Evolutionary conservation across 2,113 vertebrate species (phyloP), one percentile per base, ranked within the genome.

Genomic region (Varanus salvator): DNA sequence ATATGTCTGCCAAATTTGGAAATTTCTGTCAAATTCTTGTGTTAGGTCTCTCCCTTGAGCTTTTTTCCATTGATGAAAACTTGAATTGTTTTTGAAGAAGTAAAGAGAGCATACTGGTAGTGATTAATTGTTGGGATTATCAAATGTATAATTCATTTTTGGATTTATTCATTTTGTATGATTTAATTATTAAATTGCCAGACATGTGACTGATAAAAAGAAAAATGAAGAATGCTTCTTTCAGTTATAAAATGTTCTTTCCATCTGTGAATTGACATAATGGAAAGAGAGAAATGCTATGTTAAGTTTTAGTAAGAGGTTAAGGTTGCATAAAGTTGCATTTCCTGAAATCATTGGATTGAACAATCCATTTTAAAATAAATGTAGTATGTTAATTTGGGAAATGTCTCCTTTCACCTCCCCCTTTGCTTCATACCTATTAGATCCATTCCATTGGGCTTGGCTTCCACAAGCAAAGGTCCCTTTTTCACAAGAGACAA

Each of bases 381-480:
- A 1, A 9, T 87, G 87, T 60, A 80, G 3, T 25, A 64, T 38
- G 9, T 84, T 83, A 54, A 82, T 21, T 88, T 69, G 11, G 38
- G 44, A 75, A 75, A 7, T 21, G 1, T 29, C 15, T 21, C 38
- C 38, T 15, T 77, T 72, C 48, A 44, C 6, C 25, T 0, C 27
- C 19, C 8, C 17, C 15, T 69, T 76, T 68, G 29, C 31, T 78
- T n/a, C 64, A 57, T 92, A 2, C 77, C 83, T 87, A 64, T 89
- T 95, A 99, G 99, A 99, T 96, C 99, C 99, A 0, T 99, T 99
- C 96, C 98, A 99, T 91, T 99, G 99, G 99, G 99, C 98, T 6
- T 99, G 98, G 98, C 98, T 99, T 90, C 96, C 98, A 91, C 98
- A 99, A 97, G 98, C 99, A 23, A 99, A 99, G 94, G 98, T 98